These are phyloP conservation scores for Cryptus viduatorius DNA, from an alignment of 2,888 invertebrate genomes.

Conservation along the genomic window DNA sequence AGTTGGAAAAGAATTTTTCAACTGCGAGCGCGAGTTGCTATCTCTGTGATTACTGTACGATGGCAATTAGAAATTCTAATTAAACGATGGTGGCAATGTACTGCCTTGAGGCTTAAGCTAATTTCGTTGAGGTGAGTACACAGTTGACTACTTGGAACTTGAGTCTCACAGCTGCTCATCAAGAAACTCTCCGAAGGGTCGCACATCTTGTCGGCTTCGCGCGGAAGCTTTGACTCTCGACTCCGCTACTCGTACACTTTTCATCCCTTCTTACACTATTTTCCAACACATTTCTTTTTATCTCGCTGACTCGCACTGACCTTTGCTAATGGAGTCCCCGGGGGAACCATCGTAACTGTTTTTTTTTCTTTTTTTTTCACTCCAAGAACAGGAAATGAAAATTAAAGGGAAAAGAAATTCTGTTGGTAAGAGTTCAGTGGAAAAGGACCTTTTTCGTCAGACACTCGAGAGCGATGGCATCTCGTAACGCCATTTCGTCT, in stretches of 20 bases:
- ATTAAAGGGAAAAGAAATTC: slow-evolving; percentile 9
- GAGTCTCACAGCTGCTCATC: neutral
- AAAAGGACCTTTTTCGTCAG: slow-evolving; percentile 36
- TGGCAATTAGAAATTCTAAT: slow-evolving; percentile 46
- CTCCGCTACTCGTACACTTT: neutral
- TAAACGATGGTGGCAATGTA: slow-evolving; percentile 27
- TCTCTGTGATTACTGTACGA: slow-evolving; percentile 8
- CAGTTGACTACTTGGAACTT: slow-evolving; percentile 1
- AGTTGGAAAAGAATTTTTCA: no score
- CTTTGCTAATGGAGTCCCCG: no score
- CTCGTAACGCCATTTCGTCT: slow-evolving; percentile 33
- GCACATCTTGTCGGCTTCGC: neutral
- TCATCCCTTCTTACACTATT: no score
- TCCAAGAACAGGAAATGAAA: neutral
- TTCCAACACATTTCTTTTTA: no score
- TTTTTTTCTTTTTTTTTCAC: slow-evolving; percentile 1
- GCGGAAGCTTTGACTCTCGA: slow-evolving; percentile 10
- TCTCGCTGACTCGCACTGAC: no score
- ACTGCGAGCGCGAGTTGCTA: neutral
- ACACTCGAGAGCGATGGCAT: slow-evolving; percentile 29
- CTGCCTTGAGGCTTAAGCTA: slow-evolving; percentile 26
- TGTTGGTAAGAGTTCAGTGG: slow-evolving; percentile 13
- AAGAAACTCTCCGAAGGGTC: slow-evolving; percentile 4
- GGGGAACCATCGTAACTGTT: neutral
- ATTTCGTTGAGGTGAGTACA: slow-evolving; percentile 23